Conservation (phyloP, 1,140 invertebrate species). For the Callitettix versicolor region DNA sequence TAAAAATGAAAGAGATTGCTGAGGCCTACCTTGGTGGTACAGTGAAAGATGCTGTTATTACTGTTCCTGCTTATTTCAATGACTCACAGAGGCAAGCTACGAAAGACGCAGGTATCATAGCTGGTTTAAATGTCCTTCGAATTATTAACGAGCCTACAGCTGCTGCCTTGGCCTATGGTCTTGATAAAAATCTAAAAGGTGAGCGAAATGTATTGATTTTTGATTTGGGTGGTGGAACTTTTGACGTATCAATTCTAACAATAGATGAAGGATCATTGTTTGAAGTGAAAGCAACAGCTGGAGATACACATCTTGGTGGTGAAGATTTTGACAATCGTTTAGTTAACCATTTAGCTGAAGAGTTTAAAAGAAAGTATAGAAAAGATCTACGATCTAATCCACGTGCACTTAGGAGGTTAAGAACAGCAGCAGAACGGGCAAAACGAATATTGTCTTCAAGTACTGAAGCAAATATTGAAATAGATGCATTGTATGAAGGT, state of each 20-base stretch:
- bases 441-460: constrained; percentile 46
- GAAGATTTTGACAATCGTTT: constrained; percentile 75
- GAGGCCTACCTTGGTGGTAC: constrained; percentile 40
- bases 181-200: constrained; percentile 64
- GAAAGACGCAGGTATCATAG: constrained; percentile 52
- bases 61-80: constrained; percentile 59
- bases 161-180: constrained; percentile 67
- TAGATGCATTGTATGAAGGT: constrained; percentile 44
- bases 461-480: constrained; percentile 44
- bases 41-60: constrained; percentile 41
- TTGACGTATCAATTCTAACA: constrained; percentile 77
- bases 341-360: constrained; percentile 56
- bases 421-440: constrained; percentile 50
- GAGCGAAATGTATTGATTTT: constrained; percentile 63
- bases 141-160: constrained; percentile 71
- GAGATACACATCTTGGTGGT: constrained; percentile 62
- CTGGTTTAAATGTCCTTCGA: constrained; percentile 62
- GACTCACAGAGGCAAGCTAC: constrained; percentile 56
- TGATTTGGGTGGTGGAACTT: constrained; percentile 63
- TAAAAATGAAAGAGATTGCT: constrained; percentile 46
- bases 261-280: constrained; percentile 76
- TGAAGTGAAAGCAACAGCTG: constrained; percentile 69
- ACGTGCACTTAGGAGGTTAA: constrained; percentile 45
- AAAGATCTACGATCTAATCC: constrained; percentile 38
- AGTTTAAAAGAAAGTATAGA: constrained; percentile 42